Percentiles rank a stretch among this genome's conserved stretches.
Conservation (phyloP, 2,113 vertebrate species). For the Hypanus sabinus region DNA sequence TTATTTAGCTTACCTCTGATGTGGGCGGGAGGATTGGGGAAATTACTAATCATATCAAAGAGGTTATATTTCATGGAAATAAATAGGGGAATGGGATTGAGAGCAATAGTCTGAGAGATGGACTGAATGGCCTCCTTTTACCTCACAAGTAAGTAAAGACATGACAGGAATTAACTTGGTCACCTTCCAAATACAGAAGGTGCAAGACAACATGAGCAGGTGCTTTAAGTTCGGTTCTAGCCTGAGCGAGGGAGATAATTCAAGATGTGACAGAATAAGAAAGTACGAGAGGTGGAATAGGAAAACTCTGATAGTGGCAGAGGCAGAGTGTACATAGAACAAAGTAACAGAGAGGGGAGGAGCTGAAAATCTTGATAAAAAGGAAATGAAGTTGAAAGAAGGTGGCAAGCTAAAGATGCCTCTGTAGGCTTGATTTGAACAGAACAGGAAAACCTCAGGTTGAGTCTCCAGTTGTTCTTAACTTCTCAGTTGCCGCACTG, state of each 20-base stretch:
- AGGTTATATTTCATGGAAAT: no score
- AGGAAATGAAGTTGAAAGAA: background rate
- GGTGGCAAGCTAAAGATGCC: background rate
- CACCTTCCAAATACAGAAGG: background rate
- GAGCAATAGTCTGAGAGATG: no score
- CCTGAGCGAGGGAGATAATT: background rate
- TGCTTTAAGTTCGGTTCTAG: background rate
- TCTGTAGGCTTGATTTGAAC: background rate
- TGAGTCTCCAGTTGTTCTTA: background rate
- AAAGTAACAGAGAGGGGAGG: background rate
- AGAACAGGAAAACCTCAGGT: background rate
- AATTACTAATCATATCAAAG: no score
- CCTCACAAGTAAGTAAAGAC: no score
- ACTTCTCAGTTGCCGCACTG: background rate
- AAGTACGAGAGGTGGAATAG: background rate
- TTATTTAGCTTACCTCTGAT: no score
- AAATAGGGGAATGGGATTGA: no score
- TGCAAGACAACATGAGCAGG: background rate
- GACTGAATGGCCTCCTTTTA: no score
- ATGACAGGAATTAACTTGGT: background rate
- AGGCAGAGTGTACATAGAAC: background rate
- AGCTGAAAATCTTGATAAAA: background rate
- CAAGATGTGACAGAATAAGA: background rate
- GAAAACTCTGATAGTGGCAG: background rate
- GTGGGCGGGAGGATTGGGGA: no score